Evolutionary conservation across 2,888 invertebrate species (phyloP).

Genomic region (Cataglyphis altisquamis): DNA sequence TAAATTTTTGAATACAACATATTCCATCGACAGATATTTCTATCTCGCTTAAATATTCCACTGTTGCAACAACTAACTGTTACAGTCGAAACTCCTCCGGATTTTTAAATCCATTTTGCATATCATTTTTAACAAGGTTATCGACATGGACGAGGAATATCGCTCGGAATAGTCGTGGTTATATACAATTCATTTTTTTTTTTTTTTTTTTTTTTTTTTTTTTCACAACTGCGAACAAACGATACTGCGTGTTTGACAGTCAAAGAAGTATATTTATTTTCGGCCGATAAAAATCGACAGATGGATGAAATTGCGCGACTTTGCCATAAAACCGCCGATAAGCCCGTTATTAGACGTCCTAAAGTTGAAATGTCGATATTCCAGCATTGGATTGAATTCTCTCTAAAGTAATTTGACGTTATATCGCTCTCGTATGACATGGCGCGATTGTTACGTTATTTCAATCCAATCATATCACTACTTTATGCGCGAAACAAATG

Average conservation of each 20-base stretch:
- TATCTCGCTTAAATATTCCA: neutral
- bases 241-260: conserved; percentile 40
- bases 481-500: neutral
- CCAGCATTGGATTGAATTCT: neutral
- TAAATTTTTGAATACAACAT: neutral
- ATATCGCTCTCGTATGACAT: neutral
- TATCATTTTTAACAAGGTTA: conserved; percentile 14
- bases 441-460: neutral
- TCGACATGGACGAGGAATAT: conserved; percentile 12
- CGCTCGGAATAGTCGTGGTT: conserved; percentile 29
- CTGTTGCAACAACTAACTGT: neutral
- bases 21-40: neutral
- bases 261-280: conserved; percentile 40
- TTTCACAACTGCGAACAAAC: conserved; percentile 22
- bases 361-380: conserved; percentile 20
- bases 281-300: conserved; percentile 35
- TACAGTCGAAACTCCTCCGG: neutral
- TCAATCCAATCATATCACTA: neutral
- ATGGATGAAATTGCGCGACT: conserved; percentile 10
- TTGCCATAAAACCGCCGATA: conserved; percentile 7
- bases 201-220: too few relatives aligned
- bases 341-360: neutral
- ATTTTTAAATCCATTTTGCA: conserved; percentile 23
- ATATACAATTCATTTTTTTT: conserved; percentile 21
- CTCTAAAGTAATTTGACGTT: neutral